Base-by-base conservation (phyloP, 2,888 invertebrate species). In the Buathra laborator region DNA sequence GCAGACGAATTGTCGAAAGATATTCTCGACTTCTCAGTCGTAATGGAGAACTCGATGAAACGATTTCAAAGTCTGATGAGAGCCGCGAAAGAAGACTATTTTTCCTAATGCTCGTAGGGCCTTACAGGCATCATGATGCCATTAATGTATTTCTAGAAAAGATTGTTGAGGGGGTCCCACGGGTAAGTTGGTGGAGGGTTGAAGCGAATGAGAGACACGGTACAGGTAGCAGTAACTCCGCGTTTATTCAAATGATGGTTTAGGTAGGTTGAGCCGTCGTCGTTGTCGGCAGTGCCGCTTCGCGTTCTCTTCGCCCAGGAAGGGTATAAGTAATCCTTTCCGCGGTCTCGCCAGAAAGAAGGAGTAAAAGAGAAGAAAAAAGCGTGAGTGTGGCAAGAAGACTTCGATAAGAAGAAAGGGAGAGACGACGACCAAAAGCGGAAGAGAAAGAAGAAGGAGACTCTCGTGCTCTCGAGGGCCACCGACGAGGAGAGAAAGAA, bases 171-270 rank as follows among this genome's bases (percentile, higher is more conserved):
- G 64, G 9, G 5, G 74, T 78, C 68, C 46, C 77, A 32, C 75
- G 29, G 19, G 70, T 37, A 56, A 32, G 24, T 19, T 51, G 71
- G 53, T 16, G 32, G 51, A 64, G 51, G 70, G 53, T 24, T 44
- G 83, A 76, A 19, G 68, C 46, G 77, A 72, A 80, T 37, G 70
- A 66, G 72, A 76, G 48, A 67, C 76, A 70, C 74, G 86, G 68
- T 24, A 64, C 48, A 76, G 84, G 86, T 67, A 81, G 89, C 90
- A 88, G 91, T 93, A 93, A 92, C 91, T 92, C 85, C 86, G 87
- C 91, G 89, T 93, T 93, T 92, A 93, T 92, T 92, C 92, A 93
- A 93, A 93, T 91, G 92, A 93, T 92, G 89, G 91, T 92, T 92
- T 91, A 92, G 92, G 89, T 89, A 92, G 92, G 89, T 89, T 86